These are phyloP conservation scores for Montipora capricornis DNA, from an alignment of 64 coral and sea anemone genomes.

Conservation along the genomic window DNA sequence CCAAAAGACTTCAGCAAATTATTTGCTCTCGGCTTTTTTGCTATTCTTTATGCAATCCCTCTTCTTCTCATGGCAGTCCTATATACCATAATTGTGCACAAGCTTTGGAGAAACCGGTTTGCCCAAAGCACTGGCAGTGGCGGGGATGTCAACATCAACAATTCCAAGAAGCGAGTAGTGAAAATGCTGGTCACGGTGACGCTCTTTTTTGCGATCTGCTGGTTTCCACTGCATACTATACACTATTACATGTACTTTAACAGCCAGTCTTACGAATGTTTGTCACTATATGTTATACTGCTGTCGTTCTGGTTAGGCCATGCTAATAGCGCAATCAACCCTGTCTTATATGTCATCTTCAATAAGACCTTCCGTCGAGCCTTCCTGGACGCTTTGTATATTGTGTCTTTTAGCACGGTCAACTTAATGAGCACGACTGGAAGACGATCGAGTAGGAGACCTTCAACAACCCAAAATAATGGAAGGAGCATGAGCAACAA, in stretches of 20 bases:
- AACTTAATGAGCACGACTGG: neutral
- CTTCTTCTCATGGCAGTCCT: constrained; percentile 82
- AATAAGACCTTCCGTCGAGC: constrained; percentile 92
- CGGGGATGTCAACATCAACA: constrained; percentile 54
- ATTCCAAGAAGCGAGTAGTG: constrained; percentile 83
- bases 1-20: constrained; percentile 61
- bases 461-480: neutral
- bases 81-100: constrained; percentile 79
- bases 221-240: constrained; percentile 77
- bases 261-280: constrained; percentile 29
- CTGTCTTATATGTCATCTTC: constrained; percentile 84
- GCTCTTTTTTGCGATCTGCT: constrained; percentile 73
- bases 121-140: constrained; percentile 47
- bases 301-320: constrained; percentile 84
- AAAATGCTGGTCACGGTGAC: constrained; percentile 86
- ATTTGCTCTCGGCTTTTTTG: constrained; percentile 70
- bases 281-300: constrained; percentile 44
- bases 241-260: constrained; percentile 92
- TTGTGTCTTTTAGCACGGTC: constrained; percentile 45
- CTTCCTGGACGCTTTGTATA: constrained; percentile 81
- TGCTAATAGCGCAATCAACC: constrained; percentile 86
- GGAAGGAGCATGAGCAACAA: neutral
- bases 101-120: constrained; percentile 67
- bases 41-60: constrained; percentile 73
- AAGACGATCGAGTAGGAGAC: neutral